These are phyloP conservation scores for Drosophila maculinotata DNA, from an alignment of 2,888 invertebrate genomes.

Conservation along the genomic window DNA sequence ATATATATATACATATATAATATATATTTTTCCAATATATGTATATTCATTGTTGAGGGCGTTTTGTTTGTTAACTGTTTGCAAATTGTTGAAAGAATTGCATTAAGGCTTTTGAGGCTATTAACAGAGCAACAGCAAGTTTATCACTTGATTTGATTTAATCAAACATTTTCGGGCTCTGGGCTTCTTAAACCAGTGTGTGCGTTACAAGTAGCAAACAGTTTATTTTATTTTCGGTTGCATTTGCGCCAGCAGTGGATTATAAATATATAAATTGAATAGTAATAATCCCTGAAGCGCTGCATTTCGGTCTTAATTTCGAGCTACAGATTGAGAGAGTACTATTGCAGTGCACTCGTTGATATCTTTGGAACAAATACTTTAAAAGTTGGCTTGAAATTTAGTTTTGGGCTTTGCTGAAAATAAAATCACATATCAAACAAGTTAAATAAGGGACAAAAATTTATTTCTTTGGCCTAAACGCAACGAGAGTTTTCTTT, in stretches of 20 bases:
- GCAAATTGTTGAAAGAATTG: constrained; percentile 85
- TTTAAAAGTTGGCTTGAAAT: constrained; percentile 58
- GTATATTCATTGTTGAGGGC: constrained; percentile 74
- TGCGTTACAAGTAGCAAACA: constrained; percentile 85
- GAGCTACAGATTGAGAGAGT: constrained; percentile 79
- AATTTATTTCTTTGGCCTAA: constrained; percentile 55
- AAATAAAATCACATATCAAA: constrained; percentile 81
- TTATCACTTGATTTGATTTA: constrained; percentile 37
- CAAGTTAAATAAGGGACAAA: constrained; percentile 55
- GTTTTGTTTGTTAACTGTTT: constrained; percentile 84
- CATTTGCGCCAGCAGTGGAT: constrained; percentile 54
- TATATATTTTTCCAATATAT: constrained; percentile 23
- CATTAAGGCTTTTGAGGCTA: constrained; percentile 81
- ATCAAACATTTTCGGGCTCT: constrained; percentile 40
- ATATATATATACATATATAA: constrained; percentile 29
- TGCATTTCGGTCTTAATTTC: constrained; percentile 68
- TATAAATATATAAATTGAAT: constrained; percentile 20
- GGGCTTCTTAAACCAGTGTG: constrained; percentile 80
- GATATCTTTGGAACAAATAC: constrained; percentile 58
- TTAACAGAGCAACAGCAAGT: constrained; percentile 34
- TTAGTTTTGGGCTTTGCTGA: constrained; percentile 69
- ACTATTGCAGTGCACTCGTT: constrained; percentile 53
- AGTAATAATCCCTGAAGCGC: constrained; percentile 63
- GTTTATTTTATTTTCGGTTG: constrained; percentile 83
- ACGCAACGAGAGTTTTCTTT: constrained; percentile 49